These are phyloP conservation scores for Ctenopoma kingsleyae DNA, from an alignment of 2,797 vertebrate genomes.

Conservation along the genomic window DNA sequence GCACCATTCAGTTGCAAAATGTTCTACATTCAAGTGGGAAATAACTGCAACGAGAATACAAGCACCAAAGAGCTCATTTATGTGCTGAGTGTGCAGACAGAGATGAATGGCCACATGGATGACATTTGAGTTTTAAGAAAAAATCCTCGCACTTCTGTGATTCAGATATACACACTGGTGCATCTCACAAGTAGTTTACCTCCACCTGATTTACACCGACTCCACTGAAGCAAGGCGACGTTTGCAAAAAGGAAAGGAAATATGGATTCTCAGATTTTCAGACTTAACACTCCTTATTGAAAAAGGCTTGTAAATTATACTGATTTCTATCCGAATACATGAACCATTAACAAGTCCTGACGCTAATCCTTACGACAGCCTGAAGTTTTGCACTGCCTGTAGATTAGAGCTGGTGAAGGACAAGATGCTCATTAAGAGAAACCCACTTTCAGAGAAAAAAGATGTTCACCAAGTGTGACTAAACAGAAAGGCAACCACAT, in stretches of 20 bases:
- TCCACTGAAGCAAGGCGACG: neutral
- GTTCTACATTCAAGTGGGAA: constrained; percentile 63
- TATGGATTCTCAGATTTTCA: constrained; percentile 8
- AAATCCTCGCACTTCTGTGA: constrained; percentile 5
- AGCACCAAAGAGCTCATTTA: constrained; percentile 44
- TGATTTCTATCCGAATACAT: constrained; percentile 13
- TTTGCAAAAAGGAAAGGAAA: constrained; percentile 7
- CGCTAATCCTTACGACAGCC: constrained; percentile 23
- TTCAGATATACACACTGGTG: constrained; percentile 8
- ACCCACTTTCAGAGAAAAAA: neutral
- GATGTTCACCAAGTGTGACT: constrained; percentile 21
- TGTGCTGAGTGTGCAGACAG: constrained; percentile 12
- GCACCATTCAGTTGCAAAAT: constrained; percentile 41
- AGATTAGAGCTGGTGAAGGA: neutral
- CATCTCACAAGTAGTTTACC: constrained; percentile 25
- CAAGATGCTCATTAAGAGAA: constrained; percentile 13
- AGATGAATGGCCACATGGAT: constrained; percentile 22
- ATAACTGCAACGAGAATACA: constrained; percentile 30
- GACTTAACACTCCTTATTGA: neutral
- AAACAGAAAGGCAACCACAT: constrained; percentile 52
- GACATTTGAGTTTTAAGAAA: constrained; percentile 20
- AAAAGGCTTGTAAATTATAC: neutral
- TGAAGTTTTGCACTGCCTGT: constrained; percentile 2
- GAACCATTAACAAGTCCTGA: neutral
- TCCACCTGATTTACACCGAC: constrained; percentile 16